Evolutionary conservation across 2,113 vertebrate genomes (phyloP).

Genomic region (Lasiurus cinereus): DNA sequence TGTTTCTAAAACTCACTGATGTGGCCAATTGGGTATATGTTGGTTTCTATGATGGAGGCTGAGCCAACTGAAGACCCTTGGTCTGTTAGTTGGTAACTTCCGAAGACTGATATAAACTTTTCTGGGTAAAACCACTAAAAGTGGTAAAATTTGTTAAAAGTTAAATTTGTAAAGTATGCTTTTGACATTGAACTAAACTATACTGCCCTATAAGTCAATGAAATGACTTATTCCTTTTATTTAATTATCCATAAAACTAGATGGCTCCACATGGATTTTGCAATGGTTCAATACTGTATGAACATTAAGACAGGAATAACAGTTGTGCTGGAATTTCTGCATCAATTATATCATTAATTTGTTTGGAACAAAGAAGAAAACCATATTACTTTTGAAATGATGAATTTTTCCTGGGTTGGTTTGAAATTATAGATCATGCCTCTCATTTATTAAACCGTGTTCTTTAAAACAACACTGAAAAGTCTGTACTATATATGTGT

Average conservation of each 20-base stretch:
- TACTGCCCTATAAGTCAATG: constrained; percentile 67
- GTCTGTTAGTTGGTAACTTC: constrained; percentile 74
- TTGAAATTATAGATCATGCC: constrained; percentile 82
- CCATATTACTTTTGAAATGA: constrained; percentile 82
- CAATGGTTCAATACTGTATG: constrained; percentile 72
- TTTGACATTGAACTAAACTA: constrained; percentile 77
- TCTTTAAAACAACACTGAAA: constrained; percentile 84
- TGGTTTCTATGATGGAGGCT: constrained; percentile 74
- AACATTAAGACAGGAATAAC: constrained; percentile 68
- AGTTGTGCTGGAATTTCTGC: constrained; percentile 53
- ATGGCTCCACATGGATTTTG: constrained; percentile 71
- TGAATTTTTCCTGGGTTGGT: constrained; percentile 80
- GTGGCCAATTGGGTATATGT: constrained; percentile 65
- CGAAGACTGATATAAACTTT: constrained; percentile 77
- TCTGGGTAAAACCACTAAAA: constrained; percentile 78
- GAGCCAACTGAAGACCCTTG: constrained; percentile 48
- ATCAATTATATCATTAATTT: constrained; percentile 76
- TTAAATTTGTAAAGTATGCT: constrained; percentile 74
- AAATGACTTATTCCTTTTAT: constrained; percentile 79
- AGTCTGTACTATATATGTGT: constrained; percentile 89
- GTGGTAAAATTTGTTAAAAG: constrained; percentile 78
- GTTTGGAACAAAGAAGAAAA: constrained; percentile 77
- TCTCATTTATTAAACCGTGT: constrained; percentile 83
- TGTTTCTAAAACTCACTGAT: constrained; percentile 73
- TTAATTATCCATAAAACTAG: constrained; percentile 79